Conservation (phyloP, 2,888 invertebrate genomes). For the Pasiphila rectangulata region DNA sequence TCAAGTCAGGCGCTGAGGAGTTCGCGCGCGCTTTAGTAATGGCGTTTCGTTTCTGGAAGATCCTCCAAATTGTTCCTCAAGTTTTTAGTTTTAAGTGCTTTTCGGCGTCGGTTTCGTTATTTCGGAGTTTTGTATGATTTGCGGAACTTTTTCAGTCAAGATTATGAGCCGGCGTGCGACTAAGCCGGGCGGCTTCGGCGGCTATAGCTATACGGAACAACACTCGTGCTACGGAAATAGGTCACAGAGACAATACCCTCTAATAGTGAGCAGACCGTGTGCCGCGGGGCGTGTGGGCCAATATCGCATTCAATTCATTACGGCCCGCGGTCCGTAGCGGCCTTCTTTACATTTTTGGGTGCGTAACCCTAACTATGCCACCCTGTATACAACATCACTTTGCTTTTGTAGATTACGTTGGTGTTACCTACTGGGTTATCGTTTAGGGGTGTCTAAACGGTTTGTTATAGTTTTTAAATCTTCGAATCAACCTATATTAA, state of each 20-base stretch:
- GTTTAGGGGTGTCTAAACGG: conserved; percentile 19
- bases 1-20: neutral
- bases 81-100: conserved; percentile 16
- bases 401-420: neutral
- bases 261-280: conserved; percentile 40
- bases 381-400: neutral
- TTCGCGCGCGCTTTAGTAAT: conserved; percentile 30
- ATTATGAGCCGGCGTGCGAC: conserved; percentile 12
- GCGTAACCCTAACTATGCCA: conserved; percentile 40
- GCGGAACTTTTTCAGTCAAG: conserved; percentile 14
- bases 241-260: conserved; percentile 67
- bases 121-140: conserved; percentile 31
- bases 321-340: conserved; percentile 44
- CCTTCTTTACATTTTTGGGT: conserved; percentile 44
- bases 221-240: conserved; percentile 53
- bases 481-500: conserved; percentile 16
- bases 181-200: conserved; percentile 6
- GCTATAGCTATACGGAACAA: conserved; percentile 22
- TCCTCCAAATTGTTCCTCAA: conserved; percentile 10
- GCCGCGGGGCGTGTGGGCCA: conserved; percentile 40
- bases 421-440: conserved; percentile 6
- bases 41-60: conserved; percentile 30
- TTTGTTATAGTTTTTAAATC: conserved; percentile 41
- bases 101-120: neutral
- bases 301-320: conserved; percentile 58